A percentile compares a stretch with the other conserved stretches of the same genome.
Evolutionary conservation across 2,113 vertebrate genomes (phyloP).

Genomic region (Alosa alosa): DNA sequence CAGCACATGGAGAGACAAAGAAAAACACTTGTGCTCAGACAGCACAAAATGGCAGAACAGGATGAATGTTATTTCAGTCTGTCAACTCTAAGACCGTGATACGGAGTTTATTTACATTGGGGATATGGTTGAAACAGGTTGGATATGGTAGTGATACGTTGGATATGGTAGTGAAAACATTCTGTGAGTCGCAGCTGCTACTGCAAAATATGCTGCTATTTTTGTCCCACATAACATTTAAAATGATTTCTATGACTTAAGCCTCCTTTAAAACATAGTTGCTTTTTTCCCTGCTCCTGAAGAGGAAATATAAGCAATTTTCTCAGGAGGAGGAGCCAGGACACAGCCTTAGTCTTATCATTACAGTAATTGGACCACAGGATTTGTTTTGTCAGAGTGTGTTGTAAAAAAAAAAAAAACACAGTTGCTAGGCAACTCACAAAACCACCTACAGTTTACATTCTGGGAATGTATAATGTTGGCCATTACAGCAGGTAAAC

Average conservation of each 20-base stretch:
- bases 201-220: not conserved
- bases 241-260: not conserved
- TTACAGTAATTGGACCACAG: constrained; percentile 54
- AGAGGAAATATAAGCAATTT: not conserved
- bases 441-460: not conserved
- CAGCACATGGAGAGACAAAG: not conserved
- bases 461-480: not conserved
- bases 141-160: no score
- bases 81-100: not conserved
- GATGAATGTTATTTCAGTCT: not conserved
- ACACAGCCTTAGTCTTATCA: constrained; percentile 26
- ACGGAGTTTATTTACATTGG: not conserved
- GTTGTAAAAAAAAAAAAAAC: not conserved
- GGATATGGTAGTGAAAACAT: not conserved
- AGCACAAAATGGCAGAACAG: not conserved
- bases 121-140: not conserved
- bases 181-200: not conserved
- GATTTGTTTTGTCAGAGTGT: constrained; percentile 7
- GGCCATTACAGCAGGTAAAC: not conserved
- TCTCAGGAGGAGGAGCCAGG: not conserved
- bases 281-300: not conserved
- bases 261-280: not conserved
- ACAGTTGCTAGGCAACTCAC: constrained; percentile 66
- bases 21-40: not conserved
- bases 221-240: not conserved